phyloP scores from a whole-genome alignment of 1,140 invertebrate genomes.

The Microplitis mediator region DNA sequence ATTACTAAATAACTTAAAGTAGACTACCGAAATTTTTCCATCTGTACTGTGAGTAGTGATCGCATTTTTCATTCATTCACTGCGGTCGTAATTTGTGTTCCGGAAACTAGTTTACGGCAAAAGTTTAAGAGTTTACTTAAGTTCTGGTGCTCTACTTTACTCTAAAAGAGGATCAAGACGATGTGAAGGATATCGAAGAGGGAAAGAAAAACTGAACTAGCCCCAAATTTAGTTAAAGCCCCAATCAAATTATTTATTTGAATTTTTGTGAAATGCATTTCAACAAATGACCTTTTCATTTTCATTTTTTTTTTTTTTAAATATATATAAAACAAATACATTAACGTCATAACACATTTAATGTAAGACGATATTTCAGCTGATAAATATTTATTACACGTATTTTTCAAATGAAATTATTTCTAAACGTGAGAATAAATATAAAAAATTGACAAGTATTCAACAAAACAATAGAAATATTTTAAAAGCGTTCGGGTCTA shows the following conservation, averaged over 20 bases:
- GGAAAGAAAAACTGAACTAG: conserved; percentile 4
- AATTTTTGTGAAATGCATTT: background rate
- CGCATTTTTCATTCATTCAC: conserved; percentile 21
- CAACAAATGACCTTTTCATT: no score
- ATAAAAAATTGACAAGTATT: background rate
- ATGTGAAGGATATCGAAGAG: background rate
- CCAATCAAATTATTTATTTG: background rate
- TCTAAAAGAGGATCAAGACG: conserved; percentile 26
- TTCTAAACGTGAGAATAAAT: background rate
- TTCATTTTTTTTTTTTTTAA: no score
- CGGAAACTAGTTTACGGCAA: conserved; percentile 40
- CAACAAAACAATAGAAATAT: background rate
- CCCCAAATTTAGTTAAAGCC: background rate
- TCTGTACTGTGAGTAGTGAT: background rate
- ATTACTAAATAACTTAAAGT: background rate
- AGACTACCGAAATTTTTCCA: background rate
- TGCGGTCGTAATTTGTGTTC: conserved; percentile 44
- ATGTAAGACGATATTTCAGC: background rate
- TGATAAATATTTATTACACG: background rate
- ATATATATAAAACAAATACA: no score
- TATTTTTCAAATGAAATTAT: background rate
- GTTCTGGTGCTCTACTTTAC: conserved; percentile 25
- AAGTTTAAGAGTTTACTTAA: conserved; percentile 48
- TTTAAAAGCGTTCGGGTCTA: background rate
- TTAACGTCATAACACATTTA: no score